These are phyloP conservation scores for Xestia xanthographa DNA, from an alignment of 2,888 invertebrate species.

Conservation along the genomic window DNA sequence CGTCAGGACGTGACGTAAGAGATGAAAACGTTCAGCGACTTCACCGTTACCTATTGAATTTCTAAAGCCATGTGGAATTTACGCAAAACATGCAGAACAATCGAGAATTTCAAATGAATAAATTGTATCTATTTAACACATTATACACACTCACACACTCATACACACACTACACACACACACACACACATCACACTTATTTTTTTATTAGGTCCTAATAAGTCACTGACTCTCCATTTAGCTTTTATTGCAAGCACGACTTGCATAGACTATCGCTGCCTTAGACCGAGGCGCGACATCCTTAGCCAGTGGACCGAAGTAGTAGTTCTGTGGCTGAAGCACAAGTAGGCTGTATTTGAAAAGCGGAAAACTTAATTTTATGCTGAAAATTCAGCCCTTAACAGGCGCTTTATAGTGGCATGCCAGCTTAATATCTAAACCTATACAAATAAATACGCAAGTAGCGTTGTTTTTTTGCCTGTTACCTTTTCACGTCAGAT, in stretches of 20 bases:
- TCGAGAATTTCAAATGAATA: not conserved
- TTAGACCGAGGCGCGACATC: not conserved
- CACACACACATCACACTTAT: too few relatives aligned
- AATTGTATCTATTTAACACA: not conserved
- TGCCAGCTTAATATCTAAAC: not conserved
- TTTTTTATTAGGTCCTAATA: too few relatives aligned
- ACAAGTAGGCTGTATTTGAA: slow-evolving; percentile 15
- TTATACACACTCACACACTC: too few relatives aligned
- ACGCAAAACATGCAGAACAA: not conserved
- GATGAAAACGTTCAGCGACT: not conserved
- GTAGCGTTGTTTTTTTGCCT: not conserved
- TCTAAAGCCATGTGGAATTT: not conserved
- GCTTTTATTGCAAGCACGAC: too few relatives aligned
- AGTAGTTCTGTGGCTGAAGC: not conserved
- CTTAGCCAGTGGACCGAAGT: slow-evolving; percentile 16
- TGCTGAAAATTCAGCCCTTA: not conserved
- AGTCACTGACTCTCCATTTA: too few relatives aligned
- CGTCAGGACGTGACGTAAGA: not conserved
- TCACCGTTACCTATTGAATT: not conserved
- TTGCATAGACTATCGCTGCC: not conserved
- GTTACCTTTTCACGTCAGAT: not conserved
- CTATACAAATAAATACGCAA: not conserved
- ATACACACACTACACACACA: too few relatives aligned
- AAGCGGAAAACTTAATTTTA: slow-evolving; percentile 12
- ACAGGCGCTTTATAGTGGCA: not conserved